Conservation (phyloP, 2,113 vertebrate genomes). For the Scolopax mira region DNA sequence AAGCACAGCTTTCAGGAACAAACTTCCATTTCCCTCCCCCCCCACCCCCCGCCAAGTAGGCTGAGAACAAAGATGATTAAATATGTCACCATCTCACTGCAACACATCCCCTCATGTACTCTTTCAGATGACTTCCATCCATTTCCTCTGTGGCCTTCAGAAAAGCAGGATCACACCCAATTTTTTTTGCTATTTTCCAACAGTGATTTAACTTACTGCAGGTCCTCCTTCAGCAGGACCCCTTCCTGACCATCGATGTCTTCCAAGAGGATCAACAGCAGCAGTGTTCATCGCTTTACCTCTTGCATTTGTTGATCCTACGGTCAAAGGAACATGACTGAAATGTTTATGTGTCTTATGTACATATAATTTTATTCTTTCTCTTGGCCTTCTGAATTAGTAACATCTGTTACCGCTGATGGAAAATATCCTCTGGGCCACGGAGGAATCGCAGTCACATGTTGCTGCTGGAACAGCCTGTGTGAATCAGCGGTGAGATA, state of each 20-base stretch:
- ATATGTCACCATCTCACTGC: neutral
- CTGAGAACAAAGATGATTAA: neutral
- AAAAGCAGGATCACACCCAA: neutral
- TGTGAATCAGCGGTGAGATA: slow-evolving; percentile 71
- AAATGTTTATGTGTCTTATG: slow-evolving; percentile 26
- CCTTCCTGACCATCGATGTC: neutral
- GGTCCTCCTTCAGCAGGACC: neutral
- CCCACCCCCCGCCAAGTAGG: neutral
- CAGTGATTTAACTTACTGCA: neutral
- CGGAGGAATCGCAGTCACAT: slow-evolving; percentile 68
- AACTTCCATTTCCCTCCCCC: neutral
- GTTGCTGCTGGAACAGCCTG: slow-evolving; percentile 51
- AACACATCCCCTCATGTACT: neutral
- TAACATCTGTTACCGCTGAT: slow-evolving; percentile 69
- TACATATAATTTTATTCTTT: slow-evolving; percentile 53
- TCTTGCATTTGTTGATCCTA: neutral
- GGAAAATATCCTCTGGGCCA: slow-evolving; percentile 68
- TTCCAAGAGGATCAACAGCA: neutral
- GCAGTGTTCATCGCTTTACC: neutral
- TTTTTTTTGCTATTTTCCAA: neutral
- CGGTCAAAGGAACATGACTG: neutral
- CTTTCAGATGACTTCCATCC: neutral
- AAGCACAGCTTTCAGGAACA: neutral
- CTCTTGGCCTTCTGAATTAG: slow-evolving; percentile 50
- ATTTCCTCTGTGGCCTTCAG: neutral